Conservation (phyloP, 2,888 invertebrate species). For the Azorinus chamasolen region DNA sequence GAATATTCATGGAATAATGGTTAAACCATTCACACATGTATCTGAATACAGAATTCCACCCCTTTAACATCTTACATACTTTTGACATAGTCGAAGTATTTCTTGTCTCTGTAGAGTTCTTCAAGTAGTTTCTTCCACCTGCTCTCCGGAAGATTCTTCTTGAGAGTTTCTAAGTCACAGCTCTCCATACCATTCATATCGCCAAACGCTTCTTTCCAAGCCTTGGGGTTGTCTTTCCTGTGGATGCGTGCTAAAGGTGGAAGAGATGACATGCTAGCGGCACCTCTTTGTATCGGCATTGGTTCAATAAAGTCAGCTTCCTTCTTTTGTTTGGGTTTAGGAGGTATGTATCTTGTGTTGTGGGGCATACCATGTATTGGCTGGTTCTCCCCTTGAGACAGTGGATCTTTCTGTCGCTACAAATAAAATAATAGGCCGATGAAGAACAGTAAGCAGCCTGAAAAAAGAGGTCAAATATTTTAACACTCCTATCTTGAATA, state of each 20-base stretch:
- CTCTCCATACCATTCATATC: conserved; percentile 57
- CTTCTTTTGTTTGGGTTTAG: conserved; percentile 49
- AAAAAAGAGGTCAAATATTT: neutral
- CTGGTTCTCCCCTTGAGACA: conserved; percentile 48
- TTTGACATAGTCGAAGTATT: conserved; percentile 77
- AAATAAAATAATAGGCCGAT: conserved; percentile 18
- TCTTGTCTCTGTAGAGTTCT: conserved; percentile 76
- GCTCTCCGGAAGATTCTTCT: conserved; percentile 62
- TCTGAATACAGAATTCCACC: too few relatives aligned
- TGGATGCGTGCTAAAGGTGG: conserved; percentile 69
- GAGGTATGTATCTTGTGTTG: conserved; percentile 63
- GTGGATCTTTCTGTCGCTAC: conserved; percentile 59
- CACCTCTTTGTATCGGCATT: conserved; percentile 53
- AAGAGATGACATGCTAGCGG: conserved; percentile 55
- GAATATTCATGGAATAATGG: too few relatives aligned
- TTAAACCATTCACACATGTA: too few relatives aligned
- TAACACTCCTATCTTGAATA: neutral
- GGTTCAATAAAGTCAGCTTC: conserved; percentile 51
- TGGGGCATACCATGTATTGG: conserved; percentile 55
- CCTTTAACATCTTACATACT: too few relatives aligned
- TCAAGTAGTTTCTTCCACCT: conserved; percentile 70
- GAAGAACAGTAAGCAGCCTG: too few relatives aligned
- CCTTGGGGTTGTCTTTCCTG: conserved; percentile 62
- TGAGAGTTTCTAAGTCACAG: conserved; percentile 57
- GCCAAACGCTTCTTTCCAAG: conserved; percentile 62